Evolutionary conservation across 2,888 invertebrate species (phyloP).

Genomic region (Thymelicus sylvestris): DNA sequence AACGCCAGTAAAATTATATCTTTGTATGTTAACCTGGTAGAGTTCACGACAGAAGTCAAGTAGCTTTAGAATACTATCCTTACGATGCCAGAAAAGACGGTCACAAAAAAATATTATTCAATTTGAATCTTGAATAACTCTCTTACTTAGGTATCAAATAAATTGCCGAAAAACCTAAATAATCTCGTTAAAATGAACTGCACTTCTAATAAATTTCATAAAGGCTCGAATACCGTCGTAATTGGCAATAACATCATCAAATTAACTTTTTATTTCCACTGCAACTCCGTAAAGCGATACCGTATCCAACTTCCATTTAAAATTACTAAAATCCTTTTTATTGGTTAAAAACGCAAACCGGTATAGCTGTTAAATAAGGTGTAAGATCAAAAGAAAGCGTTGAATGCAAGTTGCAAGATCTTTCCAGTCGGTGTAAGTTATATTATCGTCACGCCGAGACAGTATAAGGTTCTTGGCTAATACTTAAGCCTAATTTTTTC

Average conservation of each 20-base stretch:
- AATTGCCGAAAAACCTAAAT: neutral
- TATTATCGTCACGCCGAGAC: constrained; percentile 26
- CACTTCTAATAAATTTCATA: constrained; percentile 24
- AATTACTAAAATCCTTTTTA: constrained; percentile 29
- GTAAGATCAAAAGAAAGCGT: constrained; percentile 38
- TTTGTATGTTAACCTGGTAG: no score
- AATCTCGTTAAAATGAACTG: neutral
- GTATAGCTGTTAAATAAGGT: constrained; percentile 18
- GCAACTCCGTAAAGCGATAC: constrained; percentile 16
- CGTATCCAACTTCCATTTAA: constrained; percentile 29
- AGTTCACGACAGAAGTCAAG: no score
- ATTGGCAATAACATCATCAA: constrained; percentile 31
- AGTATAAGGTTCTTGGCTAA: constrained; percentile 16
- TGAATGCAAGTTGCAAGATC: constrained; percentile 28
- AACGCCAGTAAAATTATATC: no score
- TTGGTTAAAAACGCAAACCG: constrained; percentile 19
- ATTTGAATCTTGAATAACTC: no score
- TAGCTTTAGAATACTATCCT: no score
- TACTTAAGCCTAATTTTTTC: constrained; percentile 57
- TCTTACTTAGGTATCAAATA: no score
- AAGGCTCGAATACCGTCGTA: constrained; percentile 19
- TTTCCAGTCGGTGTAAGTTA: constrained; percentile 26
- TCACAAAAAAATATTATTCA: no score
- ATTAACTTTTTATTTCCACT: constrained; percentile 32
- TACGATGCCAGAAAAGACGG: no score